A percentile compares a stretch with the other conserved stretches of the same genome.
Evolutionary conservation across 2,797 vertebrate genomes (phyloP).

Genomic region (Etheostoma nigrum): DNA sequence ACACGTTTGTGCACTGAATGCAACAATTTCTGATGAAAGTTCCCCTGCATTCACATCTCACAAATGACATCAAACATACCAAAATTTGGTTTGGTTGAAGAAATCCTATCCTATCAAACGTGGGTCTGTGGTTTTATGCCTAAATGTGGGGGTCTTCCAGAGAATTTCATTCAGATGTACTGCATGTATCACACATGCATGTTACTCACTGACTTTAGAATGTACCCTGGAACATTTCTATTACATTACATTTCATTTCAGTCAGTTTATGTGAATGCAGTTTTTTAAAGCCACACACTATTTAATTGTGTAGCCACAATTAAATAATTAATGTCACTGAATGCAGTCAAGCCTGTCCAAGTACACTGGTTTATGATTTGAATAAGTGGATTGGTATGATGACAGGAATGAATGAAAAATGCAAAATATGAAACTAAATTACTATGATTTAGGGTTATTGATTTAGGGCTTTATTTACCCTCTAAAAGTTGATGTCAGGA

Average conservation of each 20-base stretch:
- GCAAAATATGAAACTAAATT: neutral
- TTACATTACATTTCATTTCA: neutral
- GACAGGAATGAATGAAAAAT: too few relatives aligned
- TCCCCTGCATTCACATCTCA: neutral
- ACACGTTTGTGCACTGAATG: neutral
- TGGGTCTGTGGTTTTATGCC: neutral
- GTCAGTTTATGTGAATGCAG: neutral
- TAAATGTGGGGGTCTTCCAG: neutral
- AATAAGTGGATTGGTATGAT: neutral
- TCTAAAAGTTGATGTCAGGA: constrained; percentile 4
- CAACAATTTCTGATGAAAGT: neutral
- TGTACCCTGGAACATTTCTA: neutral
- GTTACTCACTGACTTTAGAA: neutral
- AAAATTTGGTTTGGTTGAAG: neutral
- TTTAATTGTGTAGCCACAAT: neutral
- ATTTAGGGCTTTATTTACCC: neutral
- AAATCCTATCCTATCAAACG: neutral
- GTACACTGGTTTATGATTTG: neutral
- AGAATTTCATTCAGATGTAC: constrained; percentile 1
- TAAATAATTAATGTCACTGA: neutral
- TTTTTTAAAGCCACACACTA: neutral
- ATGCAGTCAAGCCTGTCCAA: neutral
- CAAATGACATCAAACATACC: neutral
- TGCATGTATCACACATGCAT: neutral
- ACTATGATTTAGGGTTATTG: neutral